Conservation (phyloP, 2,888 invertebrate species). For the Argyresthia albistria region DNA sequence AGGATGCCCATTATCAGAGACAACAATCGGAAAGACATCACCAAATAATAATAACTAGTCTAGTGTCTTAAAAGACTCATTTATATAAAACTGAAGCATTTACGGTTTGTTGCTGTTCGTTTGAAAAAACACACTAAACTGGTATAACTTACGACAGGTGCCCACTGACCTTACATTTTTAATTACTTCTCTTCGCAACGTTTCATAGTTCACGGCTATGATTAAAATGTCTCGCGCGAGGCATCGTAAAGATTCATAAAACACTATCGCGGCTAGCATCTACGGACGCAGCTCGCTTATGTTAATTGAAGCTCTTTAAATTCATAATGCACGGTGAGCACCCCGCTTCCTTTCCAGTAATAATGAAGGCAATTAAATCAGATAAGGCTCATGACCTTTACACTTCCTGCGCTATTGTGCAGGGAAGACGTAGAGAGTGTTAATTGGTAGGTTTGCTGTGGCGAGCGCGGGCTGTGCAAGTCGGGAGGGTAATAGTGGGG, state of each 20-base stretch:
- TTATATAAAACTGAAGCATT: conserved; percentile 14
- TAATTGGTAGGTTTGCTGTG: conserved; percentile 27
- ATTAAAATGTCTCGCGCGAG: conserved; percentile 50
- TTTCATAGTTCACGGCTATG: conserved; percentile 69
- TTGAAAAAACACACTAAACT: conserved; percentile 2
- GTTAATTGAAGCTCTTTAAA: conserved; percentile 56
- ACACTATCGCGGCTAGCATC: conserved; percentile 41
- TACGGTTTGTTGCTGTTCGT: conserved; percentile 37
- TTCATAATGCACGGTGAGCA: conserved; percentile 57
- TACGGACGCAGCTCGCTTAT: conserved; percentile 36
- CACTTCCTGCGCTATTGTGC: conserved; percentile 35
- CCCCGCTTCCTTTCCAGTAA: conserved; percentile 47
- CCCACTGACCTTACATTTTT: conserved; percentile 67
- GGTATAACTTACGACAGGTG: conserved; percentile 45
- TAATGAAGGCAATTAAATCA: conserved; percentile 62
- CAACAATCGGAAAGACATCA: conserved; percentile 9
- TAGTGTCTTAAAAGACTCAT: not conserved
- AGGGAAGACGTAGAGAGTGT: conserved; percentile 43
- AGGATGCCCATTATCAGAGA: conserved; percentile 22
- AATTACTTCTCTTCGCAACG: conserved; percentile 48
- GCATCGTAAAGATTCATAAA: conserved; percentile 47
- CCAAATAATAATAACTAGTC: not conserved
- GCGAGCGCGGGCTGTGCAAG: conserved; percentile 21
- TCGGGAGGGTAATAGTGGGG: conserved; percentile 31
- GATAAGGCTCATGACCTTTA: conserved; percentile 63